These are phyloP conservation scores for Petrocephalus microphthalmus DNA, from an alignment of 2,113 vertebrate genomes.

Conservation along the genomic window DNA sequence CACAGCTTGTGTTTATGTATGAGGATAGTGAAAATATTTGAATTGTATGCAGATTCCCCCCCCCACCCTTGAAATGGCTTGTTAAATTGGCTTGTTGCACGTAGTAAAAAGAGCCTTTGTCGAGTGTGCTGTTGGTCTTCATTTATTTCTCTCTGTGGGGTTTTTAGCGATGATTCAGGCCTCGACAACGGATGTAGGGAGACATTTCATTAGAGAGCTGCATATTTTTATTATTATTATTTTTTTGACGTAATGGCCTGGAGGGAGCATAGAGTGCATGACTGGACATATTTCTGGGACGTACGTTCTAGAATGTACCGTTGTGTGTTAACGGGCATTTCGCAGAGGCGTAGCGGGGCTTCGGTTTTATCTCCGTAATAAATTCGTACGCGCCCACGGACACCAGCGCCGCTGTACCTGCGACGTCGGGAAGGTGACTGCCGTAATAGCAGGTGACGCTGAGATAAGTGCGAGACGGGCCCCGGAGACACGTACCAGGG, in stretches of 20 bases:
- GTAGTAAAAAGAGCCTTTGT: background rate
- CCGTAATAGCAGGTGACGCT: background rate
- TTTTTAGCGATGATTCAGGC: conserved; percentile 12
- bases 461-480: background rate
- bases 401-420: background rate
- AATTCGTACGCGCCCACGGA: background rate
- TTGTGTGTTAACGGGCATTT: background rate
- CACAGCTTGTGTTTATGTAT: conserved; percentile 8
- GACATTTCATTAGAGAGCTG: conserved; percentile 8
- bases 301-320: background rate
- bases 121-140: background rate
- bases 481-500: background rate
- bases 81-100: background rate
- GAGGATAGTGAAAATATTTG: conserved; percentile 4
- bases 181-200: background rate
- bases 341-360: background rate
- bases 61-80: background rate
- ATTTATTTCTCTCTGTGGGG: conserved; percentile 7
- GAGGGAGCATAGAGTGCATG: background rate
- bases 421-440: background rate
- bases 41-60: background rate
- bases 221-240: conserved; percentile 13
- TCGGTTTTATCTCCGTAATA: background rate
- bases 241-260: background rate
- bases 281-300: background rate